Evolutionary conservation across 2,888 invertebrate species (phyloP).

Genomic region (Petrolisthes manimaculis): DNA sequence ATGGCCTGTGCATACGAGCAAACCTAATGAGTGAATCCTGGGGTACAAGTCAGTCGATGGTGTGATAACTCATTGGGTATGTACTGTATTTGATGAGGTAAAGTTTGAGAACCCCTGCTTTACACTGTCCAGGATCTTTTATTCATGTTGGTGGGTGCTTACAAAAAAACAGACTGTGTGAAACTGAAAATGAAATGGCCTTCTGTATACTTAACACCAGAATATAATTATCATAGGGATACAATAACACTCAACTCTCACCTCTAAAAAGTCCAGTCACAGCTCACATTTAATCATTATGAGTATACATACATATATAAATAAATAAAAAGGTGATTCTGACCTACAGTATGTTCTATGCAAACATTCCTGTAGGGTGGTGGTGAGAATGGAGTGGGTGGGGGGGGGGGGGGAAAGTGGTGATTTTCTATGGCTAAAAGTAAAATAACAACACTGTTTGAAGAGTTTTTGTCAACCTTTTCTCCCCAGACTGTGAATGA

Average conservation of each 20-base stretch:
- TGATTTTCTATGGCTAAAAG: slow-evolving; percentile 50
- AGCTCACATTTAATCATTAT: not conserved
- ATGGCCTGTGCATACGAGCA: too few species aligned
- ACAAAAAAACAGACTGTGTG: not conserved
- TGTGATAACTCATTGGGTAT: too few species aligned
- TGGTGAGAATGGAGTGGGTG: slow-evolving; percentile 25
- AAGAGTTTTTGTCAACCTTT: slow-evolving; percentile 20
- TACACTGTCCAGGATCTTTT: not conserved
- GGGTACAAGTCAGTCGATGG: too few species aligned
- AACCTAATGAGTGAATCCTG: too few species aligned
- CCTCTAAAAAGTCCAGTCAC: not conserved
- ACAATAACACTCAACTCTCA: slow-evolving; percentile 3
- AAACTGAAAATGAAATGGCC: not conserved
- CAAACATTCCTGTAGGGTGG: slow-evolving; percentile 31
- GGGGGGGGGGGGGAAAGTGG: slow-evolving; percentile 29
- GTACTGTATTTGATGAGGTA: too few species aligned
- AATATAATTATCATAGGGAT: too few species aligned
- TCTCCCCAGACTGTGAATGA: not conserved
- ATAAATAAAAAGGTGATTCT: slow-evolving; percentile 12
- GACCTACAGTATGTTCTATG: slow-evolving; percentile 19
- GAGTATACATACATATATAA: not conserved
- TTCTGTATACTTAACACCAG: not conserved
- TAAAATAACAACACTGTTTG: slow-evolving; percentile 47
- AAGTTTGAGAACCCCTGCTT: too few species aligned
- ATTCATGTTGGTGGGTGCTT: not conserved